Evolutionary conservation across 1,140 invertebrate species (phyloP).

Genomic region (Drosophila grimshawi): DNA sequence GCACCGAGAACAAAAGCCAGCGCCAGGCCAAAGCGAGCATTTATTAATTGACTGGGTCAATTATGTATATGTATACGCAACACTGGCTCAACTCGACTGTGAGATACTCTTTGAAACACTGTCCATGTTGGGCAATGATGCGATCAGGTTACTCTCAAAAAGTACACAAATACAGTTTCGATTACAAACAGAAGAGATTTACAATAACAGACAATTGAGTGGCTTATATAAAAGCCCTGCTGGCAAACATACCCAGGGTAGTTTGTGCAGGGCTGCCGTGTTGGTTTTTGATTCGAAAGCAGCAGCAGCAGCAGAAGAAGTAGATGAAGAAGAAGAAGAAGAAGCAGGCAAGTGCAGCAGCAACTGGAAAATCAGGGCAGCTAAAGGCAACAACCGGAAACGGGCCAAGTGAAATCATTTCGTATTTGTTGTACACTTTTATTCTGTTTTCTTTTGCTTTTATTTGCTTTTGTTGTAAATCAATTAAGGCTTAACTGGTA

Average conservation of each 20-base stretch:
- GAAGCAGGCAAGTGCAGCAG: conserved; percentile 17
- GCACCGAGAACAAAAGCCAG: conserved; percentile 39
- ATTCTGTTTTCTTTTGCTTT: conserved; percentile 3
- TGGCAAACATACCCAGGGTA: too few relatives aligned
- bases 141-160: too few relatives aligned
- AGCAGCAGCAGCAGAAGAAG: background rate
- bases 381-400: conserved; percentile 33
- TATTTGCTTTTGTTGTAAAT: conserved; percentile 44
- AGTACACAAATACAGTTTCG: background rate
- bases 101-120: background rate
- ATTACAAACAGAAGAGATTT: too few relatives aligned
- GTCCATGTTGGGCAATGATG: too few relatives aligned
- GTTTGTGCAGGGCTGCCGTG: background rate
- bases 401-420: conserved; percentile 51
- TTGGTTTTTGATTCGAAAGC: background rate
- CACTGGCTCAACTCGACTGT: background rate
- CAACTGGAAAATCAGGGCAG: conserved; percentile 30
- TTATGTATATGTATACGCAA: conserved; percentile 36
- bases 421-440: conserved; percentile 46
- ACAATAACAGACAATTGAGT: too few relatives aligned
- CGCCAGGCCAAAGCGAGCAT: conserved; percentile 48
- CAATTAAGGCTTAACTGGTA: conserved; percentile 45
- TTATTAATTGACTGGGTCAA: conserved; percentile 72
- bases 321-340: background rate
- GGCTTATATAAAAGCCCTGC: too few relatives aligned